These are phyloP conservation scores for Cladopsammia gracilis DNA, from an alignment of 64 coral and sea anemone genomes.

Conservation along the genomic window DNA sequence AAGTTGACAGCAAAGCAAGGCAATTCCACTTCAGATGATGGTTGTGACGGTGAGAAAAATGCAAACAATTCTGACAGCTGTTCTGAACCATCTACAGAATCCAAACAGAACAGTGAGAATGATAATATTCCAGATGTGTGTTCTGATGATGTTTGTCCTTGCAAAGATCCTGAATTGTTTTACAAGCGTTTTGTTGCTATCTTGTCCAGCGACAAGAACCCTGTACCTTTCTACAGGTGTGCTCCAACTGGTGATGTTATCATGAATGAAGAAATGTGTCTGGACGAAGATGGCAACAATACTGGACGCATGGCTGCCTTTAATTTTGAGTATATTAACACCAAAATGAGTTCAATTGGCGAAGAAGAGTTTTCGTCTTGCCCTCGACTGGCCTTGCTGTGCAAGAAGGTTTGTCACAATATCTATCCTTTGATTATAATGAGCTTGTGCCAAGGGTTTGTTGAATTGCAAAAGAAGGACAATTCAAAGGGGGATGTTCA, in stretches of 20 bases:
- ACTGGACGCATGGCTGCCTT: constrained; percentile 32
- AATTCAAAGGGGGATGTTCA: constrained; percentile 1
- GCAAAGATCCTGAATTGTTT: constrained; percentile 53
- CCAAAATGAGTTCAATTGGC: constrained; percentile 24
- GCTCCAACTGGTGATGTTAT: constrained; percentile 29
- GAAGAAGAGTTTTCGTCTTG: constrained; percentile 39
- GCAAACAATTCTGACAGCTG: background rate
- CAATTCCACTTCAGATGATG: background rate
- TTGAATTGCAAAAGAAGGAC: constrained; percentile 34
- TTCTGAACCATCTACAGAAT: background rate
- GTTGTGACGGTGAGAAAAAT: background rate
- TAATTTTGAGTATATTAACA: constrained; percentile 36
- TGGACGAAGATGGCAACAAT: constrained; percentile 40
- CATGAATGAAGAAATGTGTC: constrained; percentile 53
- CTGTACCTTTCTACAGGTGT: constrained; percentile 47
- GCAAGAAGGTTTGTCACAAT: constrained; percentile 48
- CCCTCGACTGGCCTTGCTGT: constrained; percentile 25
- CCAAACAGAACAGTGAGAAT: background rate
- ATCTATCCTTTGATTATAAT: constrained; percentile 42
- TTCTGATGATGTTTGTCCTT: constrained; percentile 11
- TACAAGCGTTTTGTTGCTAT: constrained; percentile 32
- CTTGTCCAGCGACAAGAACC: constrained; percentile 40
- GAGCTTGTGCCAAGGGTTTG: constrained; percentile 39
- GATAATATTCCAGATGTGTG: constrained; percentile 20
- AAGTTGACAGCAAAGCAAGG: background rate